phyloP scores from a whole-genome alignment of 2,113 vertebrate genomes.

The Rhynchomys soricoides region DNA sequence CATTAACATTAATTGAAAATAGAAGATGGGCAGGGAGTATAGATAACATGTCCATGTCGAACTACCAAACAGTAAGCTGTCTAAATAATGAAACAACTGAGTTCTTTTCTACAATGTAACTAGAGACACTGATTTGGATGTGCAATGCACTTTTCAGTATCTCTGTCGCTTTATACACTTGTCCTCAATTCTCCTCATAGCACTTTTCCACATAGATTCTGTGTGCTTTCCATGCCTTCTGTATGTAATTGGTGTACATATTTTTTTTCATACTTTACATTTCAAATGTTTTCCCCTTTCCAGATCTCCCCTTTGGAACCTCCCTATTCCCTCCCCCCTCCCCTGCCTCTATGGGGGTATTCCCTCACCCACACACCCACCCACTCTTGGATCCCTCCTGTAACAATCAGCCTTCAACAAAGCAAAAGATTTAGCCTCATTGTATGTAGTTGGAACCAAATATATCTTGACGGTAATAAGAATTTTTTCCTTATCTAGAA shows the following conservation, averaged over 20 bases:
- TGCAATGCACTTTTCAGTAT: neutral
- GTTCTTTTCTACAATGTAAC: neutral
- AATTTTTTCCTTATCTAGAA: neutral
- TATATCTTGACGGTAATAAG: neutral
- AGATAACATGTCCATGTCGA: neutral
- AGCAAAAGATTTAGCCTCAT: neutral
- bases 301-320: no score
- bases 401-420: neutral
- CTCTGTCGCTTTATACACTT: neutral
- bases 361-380: no score
- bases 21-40: neutral
- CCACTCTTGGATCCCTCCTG: no score
- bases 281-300: no score
- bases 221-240: neutral
- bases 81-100: neutral
- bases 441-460: neutral
- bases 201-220: neutral
- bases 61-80: neutral
- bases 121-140: neutral
- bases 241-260: neutral
- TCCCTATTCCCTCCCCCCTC: no score
- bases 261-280: no score
- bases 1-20: neutral
- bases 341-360: no score
- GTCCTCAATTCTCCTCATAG: neutral